Evolutionary conservation across 2,888 invertebrate species (phyloP).

Genomic region (Xanthia icteritia): DNA sequence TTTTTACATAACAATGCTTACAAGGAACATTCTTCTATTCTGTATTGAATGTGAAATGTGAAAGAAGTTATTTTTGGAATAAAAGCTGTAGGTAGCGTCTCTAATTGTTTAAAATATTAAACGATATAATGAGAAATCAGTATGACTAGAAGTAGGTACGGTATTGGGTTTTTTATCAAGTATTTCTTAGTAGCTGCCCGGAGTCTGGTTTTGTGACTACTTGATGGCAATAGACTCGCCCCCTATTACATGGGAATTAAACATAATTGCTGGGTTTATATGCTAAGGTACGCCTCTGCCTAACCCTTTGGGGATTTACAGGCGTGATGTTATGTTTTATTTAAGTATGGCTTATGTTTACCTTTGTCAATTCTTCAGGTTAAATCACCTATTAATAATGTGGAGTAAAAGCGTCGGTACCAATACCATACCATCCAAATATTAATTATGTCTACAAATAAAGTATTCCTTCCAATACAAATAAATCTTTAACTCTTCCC

Average conservation of each 20-base stretch:
- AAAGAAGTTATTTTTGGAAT: not conserved
- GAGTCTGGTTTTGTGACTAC: not conserved
- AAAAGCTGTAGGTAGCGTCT: not conserved
- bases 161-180: not conserved
- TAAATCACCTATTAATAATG: not conserved
- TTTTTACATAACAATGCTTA: not conserved
- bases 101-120: not conserved
- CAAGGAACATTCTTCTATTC: not conserved
- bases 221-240: not conserved
- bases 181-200: not conserved
- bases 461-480: slow-evolving; percentile 5
- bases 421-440: not conserved
- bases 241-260: not conserved
- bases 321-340: not conserved
- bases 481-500: slow-evolving; percentile 8
- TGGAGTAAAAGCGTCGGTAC: not conserved
- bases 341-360: not conserved
- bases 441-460: not conserved
- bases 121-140: no score
- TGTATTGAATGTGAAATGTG: not conserved
- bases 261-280: not conserved
- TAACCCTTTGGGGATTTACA: not conserved
- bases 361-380: not conserved
- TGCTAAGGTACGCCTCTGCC: not conserved
- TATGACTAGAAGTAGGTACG: not conserved